Conservation (phyloP, 2,888 invertebrate species). For the Drosophila prostipennis region DNA sequence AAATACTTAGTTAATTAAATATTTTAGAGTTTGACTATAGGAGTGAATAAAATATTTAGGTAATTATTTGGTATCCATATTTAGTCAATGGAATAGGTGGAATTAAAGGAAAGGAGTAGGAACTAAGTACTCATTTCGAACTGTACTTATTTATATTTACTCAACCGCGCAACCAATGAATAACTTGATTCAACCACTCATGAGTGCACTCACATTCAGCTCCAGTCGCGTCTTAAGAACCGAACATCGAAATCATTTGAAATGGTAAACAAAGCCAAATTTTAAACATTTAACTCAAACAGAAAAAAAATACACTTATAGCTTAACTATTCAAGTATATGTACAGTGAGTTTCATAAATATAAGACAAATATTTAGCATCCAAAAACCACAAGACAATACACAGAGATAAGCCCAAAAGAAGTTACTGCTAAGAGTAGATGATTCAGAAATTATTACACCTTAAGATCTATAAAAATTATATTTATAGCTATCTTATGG, state of each 20-base stretch:
- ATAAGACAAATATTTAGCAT: slow-evolving; percentile 27
- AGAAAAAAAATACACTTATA: slow-evolving; percentile 21
- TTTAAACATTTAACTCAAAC: slow-evolving; percentile 51
- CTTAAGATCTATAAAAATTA: slow-evolving; percentile 9
- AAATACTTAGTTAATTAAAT: slow-evolving; percentile 2
- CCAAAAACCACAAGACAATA: slow-evolving; percentile 35
- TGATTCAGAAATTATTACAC: slow-evolving; percentile 6
- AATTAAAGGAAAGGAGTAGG: not conserved
- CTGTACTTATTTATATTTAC: not conserved
- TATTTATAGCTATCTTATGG: slow-evolving; percentile 16
- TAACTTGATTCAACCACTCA: slow-evolving; percentile 3
- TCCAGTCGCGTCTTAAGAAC: slow-evolving; percentile 17
- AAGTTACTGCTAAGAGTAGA: slow-evolving; percentile 31
- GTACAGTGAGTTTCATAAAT: slow-evolving; percentile 14
- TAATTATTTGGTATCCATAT: slow-evolving; percentile 1
- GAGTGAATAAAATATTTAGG: not conserved
- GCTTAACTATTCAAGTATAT: slow-evolving; percentile 20
- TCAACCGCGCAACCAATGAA: not conserved
- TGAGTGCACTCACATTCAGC: slow-evolving; percentile 46
- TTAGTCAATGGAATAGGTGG: not conserved
- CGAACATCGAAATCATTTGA: slow-evolving; percentile 63
- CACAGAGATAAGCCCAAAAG: slow-evolving; percentile 8
- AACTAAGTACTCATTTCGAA: not conserved
- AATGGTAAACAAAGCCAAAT: slow-evolving; percentile 57
- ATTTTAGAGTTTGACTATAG: not conserved